Base-by-base conservation (phyloP, 2,797 vertebrate species). In the Alfaro cultratus region DNA sequence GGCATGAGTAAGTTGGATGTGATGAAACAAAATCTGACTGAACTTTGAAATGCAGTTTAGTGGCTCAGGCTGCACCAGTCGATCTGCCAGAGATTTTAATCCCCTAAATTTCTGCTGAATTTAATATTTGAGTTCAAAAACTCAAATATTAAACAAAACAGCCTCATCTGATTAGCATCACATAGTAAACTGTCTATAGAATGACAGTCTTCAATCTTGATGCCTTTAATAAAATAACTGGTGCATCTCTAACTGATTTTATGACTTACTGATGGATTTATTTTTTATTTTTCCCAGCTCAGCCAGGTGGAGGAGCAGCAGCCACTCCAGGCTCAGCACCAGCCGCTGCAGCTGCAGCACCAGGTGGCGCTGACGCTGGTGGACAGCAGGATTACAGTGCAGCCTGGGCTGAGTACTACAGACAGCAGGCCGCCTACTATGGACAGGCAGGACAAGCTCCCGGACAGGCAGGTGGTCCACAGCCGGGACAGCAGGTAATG, bases 341-440 rank as follows among this genome's bases (percentile, higher is more conserved):
- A 31, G 31, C 51, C 0, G 43, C 68, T 45, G 79, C 88, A 12
- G 87, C 87, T 4, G 90, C 80, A 31, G 88, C 87, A 29, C 87
- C 82, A 18, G 95, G 77, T 1, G 91, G 88, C 0, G 91, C 89
- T 29, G 90, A 92, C 4, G 91, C 93, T 7, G 95, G 94, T n/a
- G 94, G 94, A 46, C 96, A 98, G 91, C 96, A 97, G 15, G 97
- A 99, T 86, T 99, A 99, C 92, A 98, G 97, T 2, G 98, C 97
- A 0, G 98, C 97, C 74, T 99, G 98, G 98, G 97, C 97, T 0
- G 98, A 98, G 89, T 99, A 99, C 84, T 99, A 99, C 93, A 96
- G 97, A 94, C 98, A 99, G 90, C 96, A 96, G 90, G 96, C 95
- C 3, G 95, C 96, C 60, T 96, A 96, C 82, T 96, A 96, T 34